Percentiles rank a stretch among this genome's conserved stretches.
Evolutionary conservation across 1,140 invertebrate species (phyloP).

Genomic region (Delia radicum): DNA sequence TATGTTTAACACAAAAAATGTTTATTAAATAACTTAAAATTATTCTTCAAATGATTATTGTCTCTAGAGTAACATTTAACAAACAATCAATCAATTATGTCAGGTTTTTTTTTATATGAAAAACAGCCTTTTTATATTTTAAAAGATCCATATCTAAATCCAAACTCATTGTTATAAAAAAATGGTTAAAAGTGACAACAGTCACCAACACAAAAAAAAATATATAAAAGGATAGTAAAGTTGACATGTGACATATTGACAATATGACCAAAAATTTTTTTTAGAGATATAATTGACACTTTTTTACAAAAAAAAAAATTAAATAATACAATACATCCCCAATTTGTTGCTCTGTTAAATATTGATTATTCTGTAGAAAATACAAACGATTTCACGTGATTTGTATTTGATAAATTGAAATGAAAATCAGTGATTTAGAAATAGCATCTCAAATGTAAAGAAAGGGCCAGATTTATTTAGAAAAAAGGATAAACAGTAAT

Average conservation of each 20-base stretch:
- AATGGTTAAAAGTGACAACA: neutral
- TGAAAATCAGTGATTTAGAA: neutral
- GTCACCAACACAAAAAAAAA: too few relatives aligned
- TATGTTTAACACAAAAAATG: too few relatives aligned
- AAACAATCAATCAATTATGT: conserved; percentile 19
- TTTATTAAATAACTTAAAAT: too few relatives aligned
- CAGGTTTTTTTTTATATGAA: neutral
- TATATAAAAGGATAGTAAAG: conserved; percentile 12
- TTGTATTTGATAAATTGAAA: neutral
- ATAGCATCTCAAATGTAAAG: neutral
- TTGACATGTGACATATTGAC: conserved; percentile 23
- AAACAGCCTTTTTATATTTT: neutral
- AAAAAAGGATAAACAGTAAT: too few relatives aligned
- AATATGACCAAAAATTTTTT: conserved; percentile 1
- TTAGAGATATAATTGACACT: conserved; percentile 9
- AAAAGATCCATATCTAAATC: neutral
- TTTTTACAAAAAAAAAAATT: neutral
- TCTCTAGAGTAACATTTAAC: conserved; percentile 18
- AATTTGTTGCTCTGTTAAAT: neutral
- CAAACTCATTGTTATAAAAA: neutral
- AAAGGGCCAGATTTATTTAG: neutral
- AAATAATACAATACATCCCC: neutral
- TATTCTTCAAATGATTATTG: too few relatives aligned
- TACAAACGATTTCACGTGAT: neutral
- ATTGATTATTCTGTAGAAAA: neutral